phyloP scores from a whole-genome alignment of 2,888 invertebrate genomes.

The Cantharis rustica region DNA sequence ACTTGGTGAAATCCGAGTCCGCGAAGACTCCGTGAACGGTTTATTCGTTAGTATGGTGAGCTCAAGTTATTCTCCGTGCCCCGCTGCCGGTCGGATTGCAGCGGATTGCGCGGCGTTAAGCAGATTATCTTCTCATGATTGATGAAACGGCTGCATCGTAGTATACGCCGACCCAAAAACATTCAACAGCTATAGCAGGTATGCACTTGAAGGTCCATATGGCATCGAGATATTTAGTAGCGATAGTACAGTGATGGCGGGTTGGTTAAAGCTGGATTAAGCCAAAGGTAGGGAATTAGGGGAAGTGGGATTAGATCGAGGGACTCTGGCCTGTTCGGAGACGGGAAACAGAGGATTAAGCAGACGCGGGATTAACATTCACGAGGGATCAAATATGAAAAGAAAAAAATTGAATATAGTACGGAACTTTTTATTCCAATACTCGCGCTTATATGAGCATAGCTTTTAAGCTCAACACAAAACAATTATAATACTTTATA shows the following conservation, averaged over 20 bases:
- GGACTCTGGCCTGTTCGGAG: conserved; percentile 53
- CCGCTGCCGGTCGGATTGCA: conserved; percentile 49
- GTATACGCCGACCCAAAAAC: conserved; percentile 52
- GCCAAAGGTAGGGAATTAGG: conserved; percentile 58
- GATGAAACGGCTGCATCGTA: conserved; percentile 58
- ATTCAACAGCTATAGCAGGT: conserved; percentile 46
- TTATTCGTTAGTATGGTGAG: conserved; percentile 38
- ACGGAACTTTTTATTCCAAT: conserved; percentile 15
- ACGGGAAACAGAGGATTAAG: conserved; percentile 56
- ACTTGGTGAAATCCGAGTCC: neutral
- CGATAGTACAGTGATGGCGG: conserved; percentile 49
- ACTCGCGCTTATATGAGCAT: neutral
- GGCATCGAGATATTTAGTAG: conserved; percentile 43
- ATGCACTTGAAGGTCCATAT: conserved; percentile 41
- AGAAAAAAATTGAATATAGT: conserved; percentile 45
- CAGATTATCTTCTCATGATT: conserved; percentile 70
- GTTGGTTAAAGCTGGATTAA: conserved; percentile 58
- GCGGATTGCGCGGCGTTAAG: conserved; percentile 61
- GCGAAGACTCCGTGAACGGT: conserved; percentile 22
- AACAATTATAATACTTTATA: conserved; percentile 3
- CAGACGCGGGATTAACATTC: conserved; percentile 54
- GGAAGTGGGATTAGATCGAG: conserved; percentile 55
- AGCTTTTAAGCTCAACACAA: conserved; percentile 13
- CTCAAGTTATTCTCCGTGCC: conserved; percentile 34
- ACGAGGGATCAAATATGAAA: conserved; percentile 53